Percentiles rank a stretch among this genome's conserved stretches.
Evolutionary conservation across 2,797 vertebrate species (phyloP).

Genomic region (Apogon hyalosoma): DNA sequence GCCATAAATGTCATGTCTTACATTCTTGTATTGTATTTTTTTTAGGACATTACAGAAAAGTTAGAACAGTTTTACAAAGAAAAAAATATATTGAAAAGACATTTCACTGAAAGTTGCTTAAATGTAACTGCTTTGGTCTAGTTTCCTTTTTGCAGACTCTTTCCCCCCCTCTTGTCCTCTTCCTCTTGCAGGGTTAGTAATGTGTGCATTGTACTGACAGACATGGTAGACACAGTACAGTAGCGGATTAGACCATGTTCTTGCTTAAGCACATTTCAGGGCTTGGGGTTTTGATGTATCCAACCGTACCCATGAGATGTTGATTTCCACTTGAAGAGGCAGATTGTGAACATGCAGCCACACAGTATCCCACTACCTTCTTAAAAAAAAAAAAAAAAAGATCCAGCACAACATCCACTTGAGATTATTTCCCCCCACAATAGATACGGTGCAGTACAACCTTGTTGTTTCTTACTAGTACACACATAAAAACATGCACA

Average conservation of each 20-base stretch:
- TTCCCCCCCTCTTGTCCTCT: conserved; percentile 1
- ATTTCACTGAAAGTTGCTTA: not conserved
- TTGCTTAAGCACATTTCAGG: conserved; percentile 61
- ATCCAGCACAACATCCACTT: conserved; percentile 32
- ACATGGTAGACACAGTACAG: conserved; percentile 25
- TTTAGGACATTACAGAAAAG: not conserved
- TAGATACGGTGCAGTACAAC: conserved; percentile 21
- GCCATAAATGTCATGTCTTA: too few relatives aligned
- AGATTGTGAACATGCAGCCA: conserved; percentile 30
- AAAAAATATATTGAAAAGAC: not conserved
- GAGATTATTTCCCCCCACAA: conserved; percentile 33
- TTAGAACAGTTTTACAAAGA: not conserved
- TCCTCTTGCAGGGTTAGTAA: conserved; percentile 4
- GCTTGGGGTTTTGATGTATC: conserved; percentile 47
- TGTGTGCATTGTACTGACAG: conserved; percentile 35
- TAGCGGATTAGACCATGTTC: conserved; percentile 64
- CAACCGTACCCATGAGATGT: conserved; percentile 44
- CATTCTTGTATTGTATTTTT: not conserved
- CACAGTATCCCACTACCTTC: conserved; percentile 18
- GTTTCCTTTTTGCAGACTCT: not conserved
- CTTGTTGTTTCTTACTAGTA: conserved; percentile 41
- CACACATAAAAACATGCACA: conserved; percentile 13
- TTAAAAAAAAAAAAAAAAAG: conserved; percentile 23
- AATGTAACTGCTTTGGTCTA: not conserved
- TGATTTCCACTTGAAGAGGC: conserved; percentile 51